Evolutionary conservation across 1,140 invertebrate genomes (phyloP).

Genomic region (Papilio machaon): DNA sequence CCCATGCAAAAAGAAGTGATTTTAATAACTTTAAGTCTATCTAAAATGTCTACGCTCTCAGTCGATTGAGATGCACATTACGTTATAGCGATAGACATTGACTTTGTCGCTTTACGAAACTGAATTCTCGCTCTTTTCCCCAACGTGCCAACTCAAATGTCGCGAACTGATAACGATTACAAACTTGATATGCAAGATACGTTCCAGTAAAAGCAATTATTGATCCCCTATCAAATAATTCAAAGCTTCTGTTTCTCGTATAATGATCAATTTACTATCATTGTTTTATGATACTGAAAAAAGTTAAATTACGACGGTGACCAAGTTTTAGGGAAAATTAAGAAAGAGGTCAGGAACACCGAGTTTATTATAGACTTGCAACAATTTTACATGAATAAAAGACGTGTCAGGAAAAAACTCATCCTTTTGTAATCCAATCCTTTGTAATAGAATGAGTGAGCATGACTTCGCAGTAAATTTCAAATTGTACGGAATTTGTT

Average conservation of each 20-base stretch:
- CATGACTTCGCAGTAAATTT: neutral
- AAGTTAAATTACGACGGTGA: neutral
- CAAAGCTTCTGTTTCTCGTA: neutral
- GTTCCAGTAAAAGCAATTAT: neutral
- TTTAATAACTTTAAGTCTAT: too few relatives aligned
- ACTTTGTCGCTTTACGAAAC: neutral
- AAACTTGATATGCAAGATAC: neutral
- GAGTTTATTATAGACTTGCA: slow-evolving; percentile 2
- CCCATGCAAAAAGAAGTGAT: too few relatives aligned
- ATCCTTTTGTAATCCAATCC: neutral
- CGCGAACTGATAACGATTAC: neutral
- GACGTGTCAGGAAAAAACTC: neutral
- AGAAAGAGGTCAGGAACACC: neutral
- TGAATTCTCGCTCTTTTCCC: neutral
- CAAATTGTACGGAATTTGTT: neutral
- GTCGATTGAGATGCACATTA: too few relatives aligned
- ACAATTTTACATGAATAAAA: neutral
- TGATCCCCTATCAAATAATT: neutral
- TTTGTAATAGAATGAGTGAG: neutral
- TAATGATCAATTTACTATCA: neutral
- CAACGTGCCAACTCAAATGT: neutral
- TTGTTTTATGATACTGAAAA: neutral
- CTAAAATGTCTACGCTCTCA: too few relatives aligned
- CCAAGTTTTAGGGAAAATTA: neutral
- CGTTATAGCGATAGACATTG: too few relatives aligned